A percentile compares a stretch with the other conserved stretches of the same genome.
phyloP scores from a whole-genome alignment of 2,113 vertebrate genomes.

The Podarcis raffonei region DNA sequence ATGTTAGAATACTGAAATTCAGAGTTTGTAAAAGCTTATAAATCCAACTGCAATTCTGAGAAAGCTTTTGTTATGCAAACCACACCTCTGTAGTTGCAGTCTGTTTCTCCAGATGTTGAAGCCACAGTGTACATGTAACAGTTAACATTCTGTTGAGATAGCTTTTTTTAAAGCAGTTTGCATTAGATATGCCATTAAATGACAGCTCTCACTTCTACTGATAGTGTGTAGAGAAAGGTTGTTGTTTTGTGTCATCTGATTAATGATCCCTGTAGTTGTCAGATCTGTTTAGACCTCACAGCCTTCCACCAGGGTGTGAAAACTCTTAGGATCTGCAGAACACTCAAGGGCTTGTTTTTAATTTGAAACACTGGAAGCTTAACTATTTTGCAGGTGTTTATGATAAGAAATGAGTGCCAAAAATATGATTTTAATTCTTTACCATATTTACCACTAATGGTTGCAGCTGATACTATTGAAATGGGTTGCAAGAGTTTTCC shows the following conservation, averaged over 20 bases:
- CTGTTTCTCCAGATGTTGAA: conserved; percentile 34
- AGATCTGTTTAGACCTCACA: background rate
- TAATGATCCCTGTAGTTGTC: conserved; percentile 1
- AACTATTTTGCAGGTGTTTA: background rate
- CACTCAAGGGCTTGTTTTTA: background rate
- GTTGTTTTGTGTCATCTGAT: background rate
- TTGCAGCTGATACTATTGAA: conserved; percentile 13
- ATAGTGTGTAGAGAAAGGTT: conserved; percentile 23
- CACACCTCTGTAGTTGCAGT: background rate
- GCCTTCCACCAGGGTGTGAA: conserved; percentile 5
- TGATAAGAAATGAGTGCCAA: background rate
- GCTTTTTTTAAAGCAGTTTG: conserved; percentile 1
- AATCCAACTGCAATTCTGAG: background rate
- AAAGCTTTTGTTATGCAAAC: conserved; percentile 40
- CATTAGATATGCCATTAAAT: conserved; percentile 27
- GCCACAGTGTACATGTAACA: background rate
- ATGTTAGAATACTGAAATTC: conserved; percentile 40
- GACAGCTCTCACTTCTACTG: conserved; percentile 20
- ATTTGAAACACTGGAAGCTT: background rate
- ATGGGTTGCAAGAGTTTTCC: background rate
- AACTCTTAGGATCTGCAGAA: conserved; percentile 10
- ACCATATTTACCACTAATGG: conserved; percentile 11
- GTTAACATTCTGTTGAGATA: background rate
- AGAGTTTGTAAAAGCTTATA: conserved; percentile 26
- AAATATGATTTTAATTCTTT: background rate